These are phyloP conservation scores for Sphaerodactylus townsendi DNA, from an alignment of 2,113 vertebrate genomes.

Conservation along the genomic window DNA sequence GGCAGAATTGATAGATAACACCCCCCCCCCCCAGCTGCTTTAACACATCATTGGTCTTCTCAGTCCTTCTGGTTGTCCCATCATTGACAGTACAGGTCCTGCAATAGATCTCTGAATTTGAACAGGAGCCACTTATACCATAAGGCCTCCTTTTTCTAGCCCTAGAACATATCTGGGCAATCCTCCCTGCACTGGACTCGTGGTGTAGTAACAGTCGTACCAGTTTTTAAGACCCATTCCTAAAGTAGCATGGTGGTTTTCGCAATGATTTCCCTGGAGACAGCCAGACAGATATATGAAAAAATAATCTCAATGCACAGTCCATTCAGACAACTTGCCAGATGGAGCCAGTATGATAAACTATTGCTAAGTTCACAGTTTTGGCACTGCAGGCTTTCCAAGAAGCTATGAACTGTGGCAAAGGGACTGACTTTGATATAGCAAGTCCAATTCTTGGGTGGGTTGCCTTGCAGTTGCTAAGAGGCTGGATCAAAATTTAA, in stretches of 20 bases:
- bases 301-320: neutral
- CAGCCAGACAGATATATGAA: neutral
- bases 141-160: neutral
- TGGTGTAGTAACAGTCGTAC: too few species aligned
- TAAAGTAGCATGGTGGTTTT: neutral
- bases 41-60: neutral
- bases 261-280: neutral
- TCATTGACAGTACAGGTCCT: fast-evolving
- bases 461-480: neutral
- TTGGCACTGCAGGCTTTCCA: neutral
- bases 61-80: fast-evolving
- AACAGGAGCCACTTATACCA: neutral
- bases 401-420: neutral
- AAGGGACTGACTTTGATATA: neutral
- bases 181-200: neutral
- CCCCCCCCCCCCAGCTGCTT: neutral
- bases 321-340: neutral
- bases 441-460: neutral
- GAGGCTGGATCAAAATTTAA: neutral
- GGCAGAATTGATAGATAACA: constrained; percentile 12
- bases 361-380: neutral
- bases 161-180: neutral
- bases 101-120: neutral
- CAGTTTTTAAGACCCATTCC: neutral
- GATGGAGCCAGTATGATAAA: neutral